phyloP scores from a whole-genome alignment of 2,888 invertebrate genomes.

The Tipula confusa region DNA sequence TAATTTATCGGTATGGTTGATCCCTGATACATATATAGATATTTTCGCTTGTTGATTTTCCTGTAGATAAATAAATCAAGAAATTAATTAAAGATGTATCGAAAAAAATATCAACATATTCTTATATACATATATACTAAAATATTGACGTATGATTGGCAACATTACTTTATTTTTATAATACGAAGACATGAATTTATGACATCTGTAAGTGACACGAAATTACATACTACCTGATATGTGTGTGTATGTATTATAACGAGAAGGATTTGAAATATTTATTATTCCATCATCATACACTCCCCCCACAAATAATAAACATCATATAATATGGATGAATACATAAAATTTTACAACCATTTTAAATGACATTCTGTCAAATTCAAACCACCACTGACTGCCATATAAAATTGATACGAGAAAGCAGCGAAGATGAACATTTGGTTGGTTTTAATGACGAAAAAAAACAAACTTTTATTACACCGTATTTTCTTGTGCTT shows the following conservation, averaged over 20 bases:
- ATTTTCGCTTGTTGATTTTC: neutral
- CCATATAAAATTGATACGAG: neutral
- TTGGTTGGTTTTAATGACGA: constrained; percentile 5
- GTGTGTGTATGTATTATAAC: neutral
- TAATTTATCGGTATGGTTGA: neutral
- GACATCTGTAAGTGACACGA: neutral
- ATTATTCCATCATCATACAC: too few relatives aligned
- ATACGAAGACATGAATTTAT: neutral
- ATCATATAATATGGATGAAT: neutral
- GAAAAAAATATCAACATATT: neutral
- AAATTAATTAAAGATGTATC: neutral
- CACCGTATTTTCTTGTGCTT: neutral
- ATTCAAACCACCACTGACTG: neutral
- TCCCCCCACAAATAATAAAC: too few relatives aligned
- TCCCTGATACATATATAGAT: neutral
- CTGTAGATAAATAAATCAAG: neutral
- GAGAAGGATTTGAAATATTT: neutral
- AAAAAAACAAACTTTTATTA: neutral
- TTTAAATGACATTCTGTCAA: neutral
- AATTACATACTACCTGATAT: neutral
- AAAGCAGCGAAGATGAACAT: neutral
- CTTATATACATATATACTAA: neutral
- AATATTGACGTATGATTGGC: neutral
- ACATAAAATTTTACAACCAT: neutral
- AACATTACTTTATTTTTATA: neutral